Base-by-base conservation (phyloP, 2,888 invertebrate genomes). In the Macrophya annulata region DNA sequence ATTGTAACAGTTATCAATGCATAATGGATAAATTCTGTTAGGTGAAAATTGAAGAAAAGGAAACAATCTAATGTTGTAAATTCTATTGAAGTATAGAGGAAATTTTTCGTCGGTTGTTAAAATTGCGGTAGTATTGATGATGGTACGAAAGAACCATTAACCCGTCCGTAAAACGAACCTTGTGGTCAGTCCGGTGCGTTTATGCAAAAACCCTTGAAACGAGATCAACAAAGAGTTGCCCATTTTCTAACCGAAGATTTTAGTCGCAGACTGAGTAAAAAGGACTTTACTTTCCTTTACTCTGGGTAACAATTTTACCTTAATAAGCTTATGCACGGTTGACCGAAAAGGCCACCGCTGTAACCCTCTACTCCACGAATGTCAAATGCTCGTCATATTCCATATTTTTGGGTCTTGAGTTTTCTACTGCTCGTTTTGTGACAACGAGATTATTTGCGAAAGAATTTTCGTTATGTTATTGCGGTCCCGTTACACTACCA, bases 261-360 rank as follows among this genome's bases (percentile, higher is more conserved):
- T 71, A 37, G 83, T 68, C 31, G 71, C 37, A 37, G 68, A 25
- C 68, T 40, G 83, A 48, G 68, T 48, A 83, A 71, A 83, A 83
- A 65, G 87, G 88, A 88, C 89, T 89, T 88, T 87, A 84, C 88
- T 84, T 87, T 88, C 71, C 48, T 83, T 83, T 48, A 37, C 68
- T 74, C 45, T 25, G n/a, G 83, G 89, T 87, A 91, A 92, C 92
- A 92, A 92, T 92, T 92, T 93, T 91, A 89, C 92, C 37, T 92
- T 93, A 93, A 93, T 92, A 92, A 93, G 93, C 93, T 93, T 93
- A 92, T 92, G 89, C 91, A 92, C 91, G 92, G 90, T 90, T 89
- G 91, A 90, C 85, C 90, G 90, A 89, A 88, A 91, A 91, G 90
- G 91, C 90, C 89, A 88, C 87, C 87, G 88, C 48, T 87, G 86